Conservation (phyloP, 2,113 vertebrate genomes). For the Corydoras sp. region DNA sequence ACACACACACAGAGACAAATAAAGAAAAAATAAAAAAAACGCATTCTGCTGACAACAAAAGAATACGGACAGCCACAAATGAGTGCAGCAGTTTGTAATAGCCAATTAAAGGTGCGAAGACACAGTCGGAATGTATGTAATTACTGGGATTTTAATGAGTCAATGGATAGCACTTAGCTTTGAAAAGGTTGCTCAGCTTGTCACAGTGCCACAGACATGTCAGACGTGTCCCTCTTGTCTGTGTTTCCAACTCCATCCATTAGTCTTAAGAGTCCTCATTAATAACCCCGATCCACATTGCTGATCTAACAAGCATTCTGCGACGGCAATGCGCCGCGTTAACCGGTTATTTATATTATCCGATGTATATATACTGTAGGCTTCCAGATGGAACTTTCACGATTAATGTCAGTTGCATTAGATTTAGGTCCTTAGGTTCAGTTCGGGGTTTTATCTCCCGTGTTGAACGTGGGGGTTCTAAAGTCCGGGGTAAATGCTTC, state of each 20-base stretch:
- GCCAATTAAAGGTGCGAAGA: conserved; percentile 70
- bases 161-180: conserved; percentile 41
- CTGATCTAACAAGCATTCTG: conserved; percentile 11
- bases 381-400: no score
- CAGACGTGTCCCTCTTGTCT: conserved; percentile 32
- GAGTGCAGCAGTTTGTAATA: conserved; percentile 45
- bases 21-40: no score
- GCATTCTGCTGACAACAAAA: conserved; percentile 33
- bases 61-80: conserved; percentile 47
- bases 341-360: no score
- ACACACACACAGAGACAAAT: no score
- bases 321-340: no score
- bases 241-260: conserved; percentile 32
- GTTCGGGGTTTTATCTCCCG: no score
- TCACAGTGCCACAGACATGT: conserved; percentile 31
- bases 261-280: conserved; percentile 40
- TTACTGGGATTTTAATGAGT: conserved; percentile 50
- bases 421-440: no score
- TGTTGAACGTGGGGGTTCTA: no score
- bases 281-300: conserved; percentile 33
- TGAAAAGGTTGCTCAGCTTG: conserved; percentile 45
- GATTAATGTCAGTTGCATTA: no score
- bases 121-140: conserved; percentile 45
- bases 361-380: no score
- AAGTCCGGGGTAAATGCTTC: no score